A percentile compares a stretch with the other conserved stretches of the same genome.
Evolutionary conservation across 2,113 vertebrate genomes (phyloP).

Genomic region (Delphinus delphis): DNA sequence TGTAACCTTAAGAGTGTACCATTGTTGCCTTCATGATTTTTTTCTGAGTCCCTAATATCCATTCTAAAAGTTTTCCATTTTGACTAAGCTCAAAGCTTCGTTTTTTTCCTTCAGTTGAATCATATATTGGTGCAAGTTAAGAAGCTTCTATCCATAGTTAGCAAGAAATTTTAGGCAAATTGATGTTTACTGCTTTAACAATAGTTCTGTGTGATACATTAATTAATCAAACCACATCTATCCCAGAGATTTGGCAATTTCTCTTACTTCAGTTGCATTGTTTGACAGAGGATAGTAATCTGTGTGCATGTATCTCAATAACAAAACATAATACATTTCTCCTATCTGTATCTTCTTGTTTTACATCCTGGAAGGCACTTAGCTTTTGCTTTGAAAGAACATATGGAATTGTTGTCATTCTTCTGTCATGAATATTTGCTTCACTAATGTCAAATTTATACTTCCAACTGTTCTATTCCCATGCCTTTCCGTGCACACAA

Average conservation of each 20-base stretch:
- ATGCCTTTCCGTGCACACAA: not conserved
- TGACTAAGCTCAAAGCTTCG: not conserved
- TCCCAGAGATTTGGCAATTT: not conserved
- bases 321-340: not conserved
- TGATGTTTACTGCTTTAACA: not conserved
- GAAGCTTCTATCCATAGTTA: not conserved
- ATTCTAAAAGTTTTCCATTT: not conserved
- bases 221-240: not conserved
- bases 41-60: not conserved
- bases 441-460: not conserved
- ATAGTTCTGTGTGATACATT: not conserved
- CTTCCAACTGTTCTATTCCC: not conserved
- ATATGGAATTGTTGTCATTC: not conserved
- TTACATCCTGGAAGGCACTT: not conserved
- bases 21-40: not conserved
- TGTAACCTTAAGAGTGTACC: not conserved
- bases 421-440: not conserved
- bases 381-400: slow-evolving; percentile 13
- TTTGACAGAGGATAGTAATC: not conserved
- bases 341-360: not conserved
- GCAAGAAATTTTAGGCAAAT: not conserved
- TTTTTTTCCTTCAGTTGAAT: not conserved
- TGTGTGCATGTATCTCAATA: not conserved
- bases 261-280: not conserved
- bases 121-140: not conserved